Evolutionary conservation across 2,797 vertebrate genomes (phyloP).

Genomic region (Tokudaia muenninki): DNA sequence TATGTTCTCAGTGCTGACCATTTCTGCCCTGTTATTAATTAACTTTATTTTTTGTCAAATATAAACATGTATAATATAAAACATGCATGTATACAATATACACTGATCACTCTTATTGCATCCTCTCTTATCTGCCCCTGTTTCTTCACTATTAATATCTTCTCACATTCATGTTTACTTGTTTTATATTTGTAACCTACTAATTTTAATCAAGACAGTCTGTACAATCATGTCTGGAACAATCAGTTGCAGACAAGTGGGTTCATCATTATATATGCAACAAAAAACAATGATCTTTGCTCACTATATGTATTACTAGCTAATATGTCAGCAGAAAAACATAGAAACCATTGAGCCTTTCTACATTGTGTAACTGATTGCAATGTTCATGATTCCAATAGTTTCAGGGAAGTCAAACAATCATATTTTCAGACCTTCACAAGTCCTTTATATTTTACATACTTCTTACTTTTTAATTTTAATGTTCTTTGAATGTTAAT

Average conservation of each 20-base stretch:
- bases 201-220: neutral
- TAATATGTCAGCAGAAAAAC: neutral
- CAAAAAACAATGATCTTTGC: neutral
- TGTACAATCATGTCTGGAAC: neutral
- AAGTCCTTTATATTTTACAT: neutral
- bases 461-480: neutral
- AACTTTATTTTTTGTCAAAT: neutral
- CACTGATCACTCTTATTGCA: too few relatives aligned
- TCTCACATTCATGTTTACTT: neutral
- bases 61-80: neutral
- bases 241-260: neutral
- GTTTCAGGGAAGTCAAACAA: neutral
- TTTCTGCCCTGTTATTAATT: neutral
- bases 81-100: neutral
- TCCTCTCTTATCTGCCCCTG: neutral
- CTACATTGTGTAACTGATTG: neutral
- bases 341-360: neutral
- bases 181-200: neutral
- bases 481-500: neutral
- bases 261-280: neutral
- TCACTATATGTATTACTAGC: neutral
- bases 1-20: neutral
- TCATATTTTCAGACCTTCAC: neutral
- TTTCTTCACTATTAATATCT: neutral
- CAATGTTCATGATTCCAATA: neutral